These are phyloP conservation scores for Chamaea fasciata DNA, from an alignment of 2,113 vertebrate species.

Conservation along the genomic window DNA sequence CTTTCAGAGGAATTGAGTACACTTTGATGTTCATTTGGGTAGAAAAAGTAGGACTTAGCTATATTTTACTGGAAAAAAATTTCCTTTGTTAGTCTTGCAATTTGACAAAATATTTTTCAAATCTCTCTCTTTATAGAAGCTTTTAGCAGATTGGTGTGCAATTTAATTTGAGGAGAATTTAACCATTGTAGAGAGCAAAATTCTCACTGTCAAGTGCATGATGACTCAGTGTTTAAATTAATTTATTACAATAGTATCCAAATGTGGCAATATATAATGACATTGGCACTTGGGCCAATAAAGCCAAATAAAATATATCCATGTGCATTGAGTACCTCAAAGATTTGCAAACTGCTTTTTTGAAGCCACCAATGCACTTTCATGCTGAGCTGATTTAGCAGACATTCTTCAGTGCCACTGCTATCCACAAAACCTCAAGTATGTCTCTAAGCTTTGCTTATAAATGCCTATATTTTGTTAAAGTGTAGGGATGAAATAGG, in stretches of 20 bases:
- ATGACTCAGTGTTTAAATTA: background rate
- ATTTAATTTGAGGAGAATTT: background rate
- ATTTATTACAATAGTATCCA: background rate
- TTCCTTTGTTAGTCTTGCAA: background rate
- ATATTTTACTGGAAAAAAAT: background rate
- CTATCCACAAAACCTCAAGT: background rate
- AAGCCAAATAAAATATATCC: background rate
- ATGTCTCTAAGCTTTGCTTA: background rate
- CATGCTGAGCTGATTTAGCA: background rate
- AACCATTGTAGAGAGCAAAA: background rate
- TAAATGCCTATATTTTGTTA: background rate
- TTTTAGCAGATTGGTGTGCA: background rate
- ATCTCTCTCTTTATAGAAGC: background rate
- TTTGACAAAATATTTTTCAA: background rate
- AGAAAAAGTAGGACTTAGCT: background rate
- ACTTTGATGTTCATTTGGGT: background rate
- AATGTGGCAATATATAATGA: background rate
- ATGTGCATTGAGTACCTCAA: background rate
- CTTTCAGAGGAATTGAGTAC: background rate
- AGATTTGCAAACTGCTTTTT: background rate
- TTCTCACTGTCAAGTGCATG: background rate
- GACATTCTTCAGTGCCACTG: background rate
- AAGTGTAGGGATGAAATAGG: background rate
- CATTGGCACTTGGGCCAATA: background rate
- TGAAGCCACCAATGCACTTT: background rate